Evolutionary conservation across 2,797 vertebrate genomes (phyloP), one percentile per base, ranked within the genome.

Genomic region (Paedocypris micromegethes): DNA sequence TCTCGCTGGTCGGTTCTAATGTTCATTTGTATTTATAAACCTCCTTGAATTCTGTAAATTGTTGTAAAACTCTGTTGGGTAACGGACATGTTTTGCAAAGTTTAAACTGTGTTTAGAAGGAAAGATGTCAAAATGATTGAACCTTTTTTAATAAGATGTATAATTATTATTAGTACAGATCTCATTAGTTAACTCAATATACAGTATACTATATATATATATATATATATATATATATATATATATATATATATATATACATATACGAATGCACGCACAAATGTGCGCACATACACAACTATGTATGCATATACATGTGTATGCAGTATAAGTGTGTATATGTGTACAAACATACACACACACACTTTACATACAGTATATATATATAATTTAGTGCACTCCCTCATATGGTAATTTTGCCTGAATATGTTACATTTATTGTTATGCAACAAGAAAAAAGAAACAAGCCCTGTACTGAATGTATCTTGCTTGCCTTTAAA

Each of bases 351-450:
- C n/a, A n/a, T n/a, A n/a, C n/a, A n/a, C n/a, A n/a, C n/a, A n/a
- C n/a, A n/a, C n/a, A n/a, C 23, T 23, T 23, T 23, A 23, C 23
- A 23, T 79, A 58, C 63, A 57, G 23, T 23, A 23, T 23, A 23
- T 23, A 23, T 23, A 23, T 23, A 23, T 23, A 23, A 73, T 74
- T 78, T 80, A 84, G 82, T 79, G 82, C 84, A 82, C 86, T 86
- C 81, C 77, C 69, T 79, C 77, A 77, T 85, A 79, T 80, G 86
- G 83, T 87, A 85, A 82, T 78, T 83, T 81, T 88, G 86, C 87
- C 85, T 89, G 87, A 85, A 78, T 87, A 82, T 83, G 81, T 83
- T 84, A 84, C 82, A 79, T 86, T 88, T 85, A 88, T 72, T 87
- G 86, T 88, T 85, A 86, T 87, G 86, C 84, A 85, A 87, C 83